Conservation (phyloP, 2,113 vertebrate genomes). For the Rhea pennata region DNA sequence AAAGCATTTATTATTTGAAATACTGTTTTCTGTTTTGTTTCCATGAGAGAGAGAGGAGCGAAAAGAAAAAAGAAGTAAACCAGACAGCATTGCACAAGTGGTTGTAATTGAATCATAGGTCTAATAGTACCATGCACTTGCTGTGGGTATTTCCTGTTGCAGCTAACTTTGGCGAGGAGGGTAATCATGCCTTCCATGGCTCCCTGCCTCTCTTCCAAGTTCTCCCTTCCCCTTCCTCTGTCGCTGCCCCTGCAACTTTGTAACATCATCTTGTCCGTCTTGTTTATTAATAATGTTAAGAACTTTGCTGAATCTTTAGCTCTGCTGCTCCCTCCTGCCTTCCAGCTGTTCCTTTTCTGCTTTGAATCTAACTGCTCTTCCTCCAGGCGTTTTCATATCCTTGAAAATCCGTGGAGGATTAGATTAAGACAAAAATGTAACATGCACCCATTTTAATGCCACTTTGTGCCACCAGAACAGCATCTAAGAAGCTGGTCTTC, state of each 20-base stretch:
- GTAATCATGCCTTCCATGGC: rapidly evolving
- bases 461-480: neutral
- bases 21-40: neutral
- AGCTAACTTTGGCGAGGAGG: rapidly evolving
- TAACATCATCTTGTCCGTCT: neutral
- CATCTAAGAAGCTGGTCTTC: neutral
- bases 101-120: neutral
- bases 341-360: neutral
- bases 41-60: neutral
- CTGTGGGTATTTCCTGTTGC: neutral
- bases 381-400: neutral
- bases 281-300: neutral
- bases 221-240: neutral
- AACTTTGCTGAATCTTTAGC: neutral
- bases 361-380: neutral
- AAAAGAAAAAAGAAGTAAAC: neutral
- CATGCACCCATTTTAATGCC: neutral
- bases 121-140: neutral
- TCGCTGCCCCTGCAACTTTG: neutral
- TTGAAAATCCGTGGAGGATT: neutral
- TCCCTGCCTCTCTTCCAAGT: neutral
- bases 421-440: neutral
- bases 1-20: neutral
- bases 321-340: neutral
- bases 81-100: rapidly evolving